phyloP scores from a whole-genome alignment of 2,113 vertebrate genomes.

The Probosciger aterrimus region DNA sequence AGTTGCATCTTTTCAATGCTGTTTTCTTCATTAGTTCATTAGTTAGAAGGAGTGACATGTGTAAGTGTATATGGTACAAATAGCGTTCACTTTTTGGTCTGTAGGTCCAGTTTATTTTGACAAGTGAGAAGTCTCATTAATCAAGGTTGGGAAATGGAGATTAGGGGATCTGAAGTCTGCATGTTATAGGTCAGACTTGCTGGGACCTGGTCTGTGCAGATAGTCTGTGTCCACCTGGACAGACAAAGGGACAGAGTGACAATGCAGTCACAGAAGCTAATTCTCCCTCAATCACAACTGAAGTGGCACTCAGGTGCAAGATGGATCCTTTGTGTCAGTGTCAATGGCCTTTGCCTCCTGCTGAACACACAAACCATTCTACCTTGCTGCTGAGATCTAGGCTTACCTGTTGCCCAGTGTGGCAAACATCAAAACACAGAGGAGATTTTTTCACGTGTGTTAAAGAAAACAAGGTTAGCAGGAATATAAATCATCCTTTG shows the following conservation, averaged over 20 bases:
- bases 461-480: not conserved
- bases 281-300: rapidly evolving
- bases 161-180: not conserved
- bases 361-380: not conserved
- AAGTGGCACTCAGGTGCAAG: not conserved
- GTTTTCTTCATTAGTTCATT: not conserved
- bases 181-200: not conserved
- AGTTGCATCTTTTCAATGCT: not conserved
- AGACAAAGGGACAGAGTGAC: not conserved
- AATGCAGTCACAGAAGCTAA: rapidly evolving
- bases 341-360: not conserved
- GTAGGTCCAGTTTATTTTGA: not conserved
- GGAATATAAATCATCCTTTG: not conserved
- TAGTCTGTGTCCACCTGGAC: not conserved
- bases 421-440: not conserved
- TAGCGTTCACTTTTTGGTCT: not conserved
- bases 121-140: not conserved
- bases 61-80: not conserved
- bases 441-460: not conserved
- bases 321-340: not conserved
- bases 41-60: not conserved
- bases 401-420: not conserved
- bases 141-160: not conserved
- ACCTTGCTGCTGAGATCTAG: not conserved
- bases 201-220: not conserved